phyloP scores from a whole-genome alignment of 2,113 vertebrate species.

The rat (Rattus norvegicus) region DNA sequence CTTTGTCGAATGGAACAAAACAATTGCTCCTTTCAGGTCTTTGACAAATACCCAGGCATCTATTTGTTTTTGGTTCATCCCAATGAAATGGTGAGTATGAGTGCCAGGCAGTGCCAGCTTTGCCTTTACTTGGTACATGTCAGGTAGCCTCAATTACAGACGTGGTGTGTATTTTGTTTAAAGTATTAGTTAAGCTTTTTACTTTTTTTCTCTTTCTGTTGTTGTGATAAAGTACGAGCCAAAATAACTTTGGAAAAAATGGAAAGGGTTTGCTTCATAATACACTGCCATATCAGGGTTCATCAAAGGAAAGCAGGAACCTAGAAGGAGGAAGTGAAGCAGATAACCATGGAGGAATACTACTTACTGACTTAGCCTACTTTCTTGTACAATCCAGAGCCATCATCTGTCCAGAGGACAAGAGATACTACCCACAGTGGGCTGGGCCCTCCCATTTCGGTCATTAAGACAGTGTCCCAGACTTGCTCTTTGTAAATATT shows the following conservation, averaged over 20 bases:
- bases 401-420: not conserved
- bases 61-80: conserved; percentile 93
- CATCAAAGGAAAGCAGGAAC: not conserved
- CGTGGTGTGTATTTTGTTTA: not conserved
- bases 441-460: not conserved
- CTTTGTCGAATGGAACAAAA: conserved; percentile 89
- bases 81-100: conserved; percentile 88
- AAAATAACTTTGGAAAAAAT: not conserved
- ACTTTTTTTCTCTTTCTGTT: not conserved
- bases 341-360: not conserved
- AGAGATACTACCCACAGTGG: not conserved
- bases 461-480: not conserved
- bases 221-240: not conserved
- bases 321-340: not conserved
- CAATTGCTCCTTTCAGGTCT: conserved; percentile 87
- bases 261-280: not conserved
- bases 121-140: not conserved
- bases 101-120: not conserved
- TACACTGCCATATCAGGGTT: not conserved
- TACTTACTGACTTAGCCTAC: not conserved
- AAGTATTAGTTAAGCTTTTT: not conserved
- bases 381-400: not conserved
- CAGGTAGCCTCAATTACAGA: not conserved
- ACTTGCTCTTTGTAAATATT: not conserved
- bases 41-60: conserved; percentile 91